Base-by-base conservation (phyloP, 2,888 invertebrate genomes). In the Himalopsyche tibetana region DNA sequence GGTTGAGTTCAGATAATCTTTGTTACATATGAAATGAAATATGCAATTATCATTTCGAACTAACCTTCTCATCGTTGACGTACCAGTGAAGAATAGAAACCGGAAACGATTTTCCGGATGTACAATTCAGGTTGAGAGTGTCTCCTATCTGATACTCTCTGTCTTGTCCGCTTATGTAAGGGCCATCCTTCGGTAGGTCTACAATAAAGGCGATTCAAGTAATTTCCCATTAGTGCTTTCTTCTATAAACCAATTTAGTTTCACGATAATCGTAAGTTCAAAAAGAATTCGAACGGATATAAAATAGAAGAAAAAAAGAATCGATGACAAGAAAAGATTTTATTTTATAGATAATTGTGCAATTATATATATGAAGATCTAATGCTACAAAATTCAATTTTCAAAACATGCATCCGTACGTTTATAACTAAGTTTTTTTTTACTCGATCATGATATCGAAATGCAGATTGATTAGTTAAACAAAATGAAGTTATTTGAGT, bases 61-160 rank as follows among this genome's bases (percentile, higher is more conserved):
- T 81, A 91, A 94, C 95, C 93, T 93, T 92, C 90, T 94, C 93
- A 89, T 95, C 95, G 90, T 95, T 95, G 91, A 95, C 94, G 91
- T 94, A 95, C 95, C 95, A 95, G 89, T 94, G 93, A 51, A 95
- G 92, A 89, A 93, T 92, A 45, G 95, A 94, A 17, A 94, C 94
- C 81, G 95, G 95, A 90, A 94, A 94, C 89, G 95, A 95, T 91
- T 94, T 94, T 86, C 94, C 94, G 82, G 95, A 95, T 83, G 95
- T 94, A 91, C 95, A 95, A 90, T 95, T 95, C 89, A 95, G 91
- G 90, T 93, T 93, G 89, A 95, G 92, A 90, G 92, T 93, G 90
- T 95, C 95, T 80, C 95, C 95, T 89, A 94, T 94, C 91, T 94
- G 94, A 90, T 95, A 95, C 90, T 94, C 93, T 90, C 92, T 91